These are phyloP conservation scores for Pelecanus crispus DNA, from an alignment of 2,113 vertebrate species.

Conservation along the genomic window DNA sequence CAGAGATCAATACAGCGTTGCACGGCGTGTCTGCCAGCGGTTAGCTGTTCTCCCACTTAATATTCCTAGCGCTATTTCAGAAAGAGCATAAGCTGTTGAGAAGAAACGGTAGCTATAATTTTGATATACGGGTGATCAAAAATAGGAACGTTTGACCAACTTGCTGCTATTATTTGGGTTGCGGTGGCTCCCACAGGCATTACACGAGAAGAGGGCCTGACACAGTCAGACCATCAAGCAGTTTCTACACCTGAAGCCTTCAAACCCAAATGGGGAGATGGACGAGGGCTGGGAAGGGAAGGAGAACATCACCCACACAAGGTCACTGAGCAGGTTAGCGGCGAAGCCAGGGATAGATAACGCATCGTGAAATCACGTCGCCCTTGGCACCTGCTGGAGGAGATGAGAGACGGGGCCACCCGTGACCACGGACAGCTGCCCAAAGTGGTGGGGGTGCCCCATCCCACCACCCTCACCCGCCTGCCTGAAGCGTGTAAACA, in stretches of 20 bases:
- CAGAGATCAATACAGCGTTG: neutral
- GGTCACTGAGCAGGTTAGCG: neutral
- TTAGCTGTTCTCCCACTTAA: neutral
- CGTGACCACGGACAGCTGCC: accelerated
- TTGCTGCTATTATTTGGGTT: neutral
- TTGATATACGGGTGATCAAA: neutral
- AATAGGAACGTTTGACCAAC: neutral
- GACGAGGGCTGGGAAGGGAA: neutral
- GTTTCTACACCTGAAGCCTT: neutral
- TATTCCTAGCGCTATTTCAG: neutral
- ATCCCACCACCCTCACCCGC: neutral
- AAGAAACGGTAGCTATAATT: neutral
- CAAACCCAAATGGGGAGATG: neutral
- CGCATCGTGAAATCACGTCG: neutral
- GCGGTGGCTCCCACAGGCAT: neutral
- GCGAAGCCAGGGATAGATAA: neutral
- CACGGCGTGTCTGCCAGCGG: accelerated
- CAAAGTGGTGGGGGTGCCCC: too few relatives aligned
- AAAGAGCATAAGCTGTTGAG: neutral
- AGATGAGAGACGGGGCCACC: neutral
- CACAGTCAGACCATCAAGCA: neutral
- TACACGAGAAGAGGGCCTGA: neutral
- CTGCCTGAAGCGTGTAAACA: neutral
- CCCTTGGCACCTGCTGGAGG: neutral
- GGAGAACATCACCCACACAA: neutral